Base-by-base conservation (phyloP, 2,888 invertebrate genomes). In the Andrena praecox region DNA sequence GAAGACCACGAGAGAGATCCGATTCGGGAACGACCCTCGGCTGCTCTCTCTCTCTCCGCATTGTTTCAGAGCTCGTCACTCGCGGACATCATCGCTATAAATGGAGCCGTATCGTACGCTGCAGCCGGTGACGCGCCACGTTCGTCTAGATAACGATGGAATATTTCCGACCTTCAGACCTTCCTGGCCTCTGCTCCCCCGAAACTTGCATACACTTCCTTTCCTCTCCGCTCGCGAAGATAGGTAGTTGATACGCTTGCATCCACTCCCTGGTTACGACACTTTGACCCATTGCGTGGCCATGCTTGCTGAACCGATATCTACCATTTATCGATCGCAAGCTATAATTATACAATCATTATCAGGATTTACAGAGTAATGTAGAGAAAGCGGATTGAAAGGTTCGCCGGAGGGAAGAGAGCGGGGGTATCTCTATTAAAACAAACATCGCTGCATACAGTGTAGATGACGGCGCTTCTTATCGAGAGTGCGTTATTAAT, bases 31-130 rank as follows among this genome's bases (percentile, higher is more conserved):
- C 50, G 16, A 31, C 24, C 8, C 8, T 8, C 54, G 20, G 7
- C 8, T 6, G 6, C 54, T 12, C 33, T 78, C 24, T 48, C 27
- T 10, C 33, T 27, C 33, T 35, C 68, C 31, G 27, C 70, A 71
- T 72, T 83, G 60, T 79, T 79, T 75, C 73, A 42, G 64, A 33
- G 27, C n/a, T 72, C 35, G 69, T 76, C 75, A 70, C 50, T 52
- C 50, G 20, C 6, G 20, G 74, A 70, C 75, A 76, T 84, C 80
- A 81, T 84, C 81, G 84, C 81, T 85, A 84, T 84, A 85, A 85
- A 67, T 60, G 59, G 70, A 73, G 20, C 35, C 60, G 56, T 80
- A 80, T 77, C 74, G 69, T 59, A 42, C 48, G 42, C 12, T 42
- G 69, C 75, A 78, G 70, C 76, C 73, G 76, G 67, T 78, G 84